These are phyloP conservation scores for Sphaerodactylus townsendi DNA, from an alignment of 2,113 vertebrate genomes.

Conservation along the genomic window DNA sequence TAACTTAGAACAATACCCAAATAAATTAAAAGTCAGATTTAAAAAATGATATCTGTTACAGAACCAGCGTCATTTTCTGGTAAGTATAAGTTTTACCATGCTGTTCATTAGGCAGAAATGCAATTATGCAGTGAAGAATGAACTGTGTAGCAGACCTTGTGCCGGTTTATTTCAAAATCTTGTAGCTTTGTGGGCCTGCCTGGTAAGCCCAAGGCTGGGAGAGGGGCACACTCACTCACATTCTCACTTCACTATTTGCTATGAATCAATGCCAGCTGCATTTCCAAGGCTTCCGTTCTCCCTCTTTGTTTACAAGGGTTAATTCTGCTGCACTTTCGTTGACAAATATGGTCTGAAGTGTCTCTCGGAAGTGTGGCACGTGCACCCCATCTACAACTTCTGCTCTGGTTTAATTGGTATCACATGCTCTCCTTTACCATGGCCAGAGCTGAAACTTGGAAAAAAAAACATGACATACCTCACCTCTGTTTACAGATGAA, in stretches of 20 bases:
- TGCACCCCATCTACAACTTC: background rate
- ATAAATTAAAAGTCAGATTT: background rate
- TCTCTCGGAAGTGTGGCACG: background rate
- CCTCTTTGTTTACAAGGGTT: conserved; percentile 2
- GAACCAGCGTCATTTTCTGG: background rate
- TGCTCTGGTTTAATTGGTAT: background rate
- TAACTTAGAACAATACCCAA: background rate
- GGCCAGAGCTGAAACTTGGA: background rate
- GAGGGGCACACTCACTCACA: background rate
- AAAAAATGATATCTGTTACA: background rate
- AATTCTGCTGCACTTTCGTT: background rate
- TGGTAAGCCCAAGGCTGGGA: background rate
- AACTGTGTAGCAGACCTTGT: background rate
- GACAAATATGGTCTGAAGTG: background rate
- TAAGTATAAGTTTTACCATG: background rate
- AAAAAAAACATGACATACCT: background rate
- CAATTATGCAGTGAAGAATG: background rate
- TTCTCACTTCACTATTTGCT: background rate
- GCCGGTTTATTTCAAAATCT: background rate
- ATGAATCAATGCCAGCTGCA: background rate
- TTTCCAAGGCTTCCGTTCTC: background rate
- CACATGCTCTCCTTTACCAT: background rate
- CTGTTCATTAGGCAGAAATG: background rate
- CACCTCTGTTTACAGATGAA: background rate
- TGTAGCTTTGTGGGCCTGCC: background rate